Percentiles rank a stretch among this genome's conserved stretches.
Evolutionary conservation across 2,113 vertebrate species (phyloP).

Genomic region (Eptatretus burgeri): DNA sequence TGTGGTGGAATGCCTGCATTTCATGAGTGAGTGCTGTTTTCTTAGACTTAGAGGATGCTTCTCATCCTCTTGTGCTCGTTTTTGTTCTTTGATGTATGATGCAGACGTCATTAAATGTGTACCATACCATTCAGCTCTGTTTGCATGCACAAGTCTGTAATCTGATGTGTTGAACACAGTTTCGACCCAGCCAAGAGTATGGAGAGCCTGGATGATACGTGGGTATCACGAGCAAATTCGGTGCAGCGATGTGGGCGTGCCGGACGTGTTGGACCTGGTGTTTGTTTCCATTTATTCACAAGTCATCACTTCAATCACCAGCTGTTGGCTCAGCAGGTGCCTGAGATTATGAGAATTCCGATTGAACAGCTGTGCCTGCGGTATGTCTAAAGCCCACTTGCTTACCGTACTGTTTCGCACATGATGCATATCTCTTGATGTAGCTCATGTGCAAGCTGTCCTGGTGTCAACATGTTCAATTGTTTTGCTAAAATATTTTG

Average conservation of each 20-base stretch:
- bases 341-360: slow-evolving; percentile 72
- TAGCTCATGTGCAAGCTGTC: no score
- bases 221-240: slow-evolving; percentile 61
- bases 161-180: slow-evolving; percentile 15
- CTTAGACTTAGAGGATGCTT: slow-evolving; percentile 5
- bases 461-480: no score
- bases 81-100: not conserved
- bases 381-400: slow-evolving; percentile 15
- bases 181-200: slow-evolving; percentile 76
- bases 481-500: no score
- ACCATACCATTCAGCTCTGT: no score
- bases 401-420: no score
- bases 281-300: slow-evolving; percentile 88
- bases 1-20: slow-evolving; percentile 2
- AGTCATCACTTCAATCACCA: slow-evolving; percentile 58
- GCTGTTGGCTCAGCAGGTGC: slow-evolving; percentile 51
- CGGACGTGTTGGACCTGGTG: slow-evolving; percentile 60
- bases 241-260: slow-evolving; percentile 68
- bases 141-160: not conserved
- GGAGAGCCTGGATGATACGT: slow-evolving; percentile 83
- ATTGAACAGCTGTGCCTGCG: slow-evolving; percentile 79
- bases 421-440: no score
- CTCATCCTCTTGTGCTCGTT: not conserved
- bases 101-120: no score
- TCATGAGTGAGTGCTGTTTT: not conserved